phyloP scores from a whole-genome alignment of 2,888 invertebrate genomes.

The Hypercompe scribonia region DNA sequence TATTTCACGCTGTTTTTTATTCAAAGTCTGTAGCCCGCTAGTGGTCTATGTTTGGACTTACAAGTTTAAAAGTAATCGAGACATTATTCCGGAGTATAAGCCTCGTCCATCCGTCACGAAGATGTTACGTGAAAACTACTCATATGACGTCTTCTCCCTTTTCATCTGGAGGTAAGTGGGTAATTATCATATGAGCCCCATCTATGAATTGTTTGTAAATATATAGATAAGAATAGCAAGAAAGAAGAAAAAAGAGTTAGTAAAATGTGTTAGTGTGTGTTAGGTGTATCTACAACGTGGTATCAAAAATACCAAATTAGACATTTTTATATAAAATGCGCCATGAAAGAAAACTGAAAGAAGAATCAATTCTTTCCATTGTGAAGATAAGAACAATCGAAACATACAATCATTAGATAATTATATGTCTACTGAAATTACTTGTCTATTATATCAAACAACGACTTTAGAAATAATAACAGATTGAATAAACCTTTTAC shows the following conservation, averaged over 20 bases:
- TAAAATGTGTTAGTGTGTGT: not conserved
- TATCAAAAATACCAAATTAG: not conserved
- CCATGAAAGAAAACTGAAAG: not conserved
- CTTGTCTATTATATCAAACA: not conserved
- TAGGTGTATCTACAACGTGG: not conserved
- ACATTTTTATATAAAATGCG: not conserved
- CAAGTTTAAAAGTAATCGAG: conserved; percentile 67
- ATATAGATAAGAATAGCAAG: not conserved
- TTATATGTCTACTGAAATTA: not conserved
- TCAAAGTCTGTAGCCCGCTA: conserved; percentile 18
- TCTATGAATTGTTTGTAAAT: conserved; percentile 14
- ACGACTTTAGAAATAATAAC: not conserved
- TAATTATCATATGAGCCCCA: conserved; percentile 44
- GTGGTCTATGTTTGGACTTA: conserved; percentile 44
- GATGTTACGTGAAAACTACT: conserved; percentile 70
- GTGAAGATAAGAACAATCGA: not conserved
- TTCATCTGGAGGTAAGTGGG: conserved; percentile 43
- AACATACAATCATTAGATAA: not conserved
- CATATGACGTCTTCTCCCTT: conserved; percentile 52
- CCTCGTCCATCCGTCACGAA: conserved; percentile 66
- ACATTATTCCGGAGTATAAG: conserved; percentile 78
- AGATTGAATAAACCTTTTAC: conserved; percentile 15
- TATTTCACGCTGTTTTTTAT: no score
- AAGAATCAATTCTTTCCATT: not conserved
- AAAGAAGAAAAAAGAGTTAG: not conserved